Percentiles rank a stretch among this genome's conserved stretches.
These are phyloP conservation scores for Trichogramma dendrolimi DNA, from an alignment of 2,888 invertebrate genomes.

Conservation along the genomic window DNA sequence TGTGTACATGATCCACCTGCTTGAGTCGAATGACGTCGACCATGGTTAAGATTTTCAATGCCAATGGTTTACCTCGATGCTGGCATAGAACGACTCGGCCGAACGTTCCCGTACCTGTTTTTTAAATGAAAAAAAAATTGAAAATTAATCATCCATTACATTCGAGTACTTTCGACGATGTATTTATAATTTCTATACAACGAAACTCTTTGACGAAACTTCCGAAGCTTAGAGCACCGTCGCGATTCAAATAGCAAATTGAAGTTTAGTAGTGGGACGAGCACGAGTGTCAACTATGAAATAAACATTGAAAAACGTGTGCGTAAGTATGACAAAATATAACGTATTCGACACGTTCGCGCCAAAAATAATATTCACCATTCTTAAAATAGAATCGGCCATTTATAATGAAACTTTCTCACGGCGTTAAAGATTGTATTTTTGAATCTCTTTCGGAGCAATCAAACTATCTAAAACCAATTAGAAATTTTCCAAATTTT, in stretches of 20 bases:
- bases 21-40: conserved; percentile 89
- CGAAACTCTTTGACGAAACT: not conserved
- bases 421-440: not conserved
- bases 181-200: not conserved
- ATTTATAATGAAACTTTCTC: conserved; percentile 17
- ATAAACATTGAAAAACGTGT: not conserved
- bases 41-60: conserved; percentile 92
- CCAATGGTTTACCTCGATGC: conserved; percentile 66
- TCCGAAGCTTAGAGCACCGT: not conserved
- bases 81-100: conserved; percentile 89
- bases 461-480: too few relatives aligned
- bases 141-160: not conserved
- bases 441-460: too few relatives aligned
- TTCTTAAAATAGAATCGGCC: conserved; percentile 7
- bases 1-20: conserved; percentile 96
- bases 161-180: not conserved
- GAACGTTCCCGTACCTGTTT: conserved; percentile 88
- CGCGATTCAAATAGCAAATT: too few relatives aligned
- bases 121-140: not conserved
- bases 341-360: conserved; percentile 9
- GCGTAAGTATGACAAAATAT: not conserved
- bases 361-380: conserved; percentile 9
- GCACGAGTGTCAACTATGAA: not conserved
- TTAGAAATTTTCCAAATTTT: too few relatives aligned
- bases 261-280: too few relatives aligned